Conservation (phyloP, 2,113 vertebrate genomes). For the Chamaea fasciata region DNA sequence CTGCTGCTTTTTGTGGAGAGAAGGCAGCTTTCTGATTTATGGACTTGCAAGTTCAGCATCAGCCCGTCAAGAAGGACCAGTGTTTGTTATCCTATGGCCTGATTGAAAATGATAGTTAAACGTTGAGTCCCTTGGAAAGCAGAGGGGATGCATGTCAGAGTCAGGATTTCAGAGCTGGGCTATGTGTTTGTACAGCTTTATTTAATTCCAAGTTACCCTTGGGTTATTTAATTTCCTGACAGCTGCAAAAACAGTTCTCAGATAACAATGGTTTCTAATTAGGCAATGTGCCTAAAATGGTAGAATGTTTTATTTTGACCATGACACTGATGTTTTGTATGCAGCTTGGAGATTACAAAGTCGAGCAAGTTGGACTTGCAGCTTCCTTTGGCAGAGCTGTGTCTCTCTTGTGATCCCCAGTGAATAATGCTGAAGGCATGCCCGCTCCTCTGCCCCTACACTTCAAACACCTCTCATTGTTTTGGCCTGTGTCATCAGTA, state of each 20-base stretch:
- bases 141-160: not conserved
- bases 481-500: not conserved
- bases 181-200: conserved; percentile 53
- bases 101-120: not conserved
- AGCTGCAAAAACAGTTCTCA: conserved; percentile 60
- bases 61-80: not conserved
- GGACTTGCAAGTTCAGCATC: not conserved
- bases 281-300: conserved; percentile 43
- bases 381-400: not conserved
- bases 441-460: not conserved
- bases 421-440: not conserved
- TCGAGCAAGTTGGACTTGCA: not conserved
- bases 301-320: conserved; percentile 44
- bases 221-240: conserved; percentile 63
- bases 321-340: not conserved
- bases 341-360: conserved; percentile 11
- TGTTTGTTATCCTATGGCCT: not conserved
- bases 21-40: not conserved
- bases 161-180: conserved; percentile 22
- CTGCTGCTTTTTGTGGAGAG: not conserved
- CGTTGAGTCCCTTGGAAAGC: not conserved
- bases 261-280: conserved; percentile 55
- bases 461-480: not conserved
- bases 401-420: not conserved
- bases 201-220: conserved; percentile 49